Evolutionary conservation across 2,113 vertebrate species (phyloP), one percentile per base, ranked within the genome.

Genomic region (Varanus komodoensis): DNA sequence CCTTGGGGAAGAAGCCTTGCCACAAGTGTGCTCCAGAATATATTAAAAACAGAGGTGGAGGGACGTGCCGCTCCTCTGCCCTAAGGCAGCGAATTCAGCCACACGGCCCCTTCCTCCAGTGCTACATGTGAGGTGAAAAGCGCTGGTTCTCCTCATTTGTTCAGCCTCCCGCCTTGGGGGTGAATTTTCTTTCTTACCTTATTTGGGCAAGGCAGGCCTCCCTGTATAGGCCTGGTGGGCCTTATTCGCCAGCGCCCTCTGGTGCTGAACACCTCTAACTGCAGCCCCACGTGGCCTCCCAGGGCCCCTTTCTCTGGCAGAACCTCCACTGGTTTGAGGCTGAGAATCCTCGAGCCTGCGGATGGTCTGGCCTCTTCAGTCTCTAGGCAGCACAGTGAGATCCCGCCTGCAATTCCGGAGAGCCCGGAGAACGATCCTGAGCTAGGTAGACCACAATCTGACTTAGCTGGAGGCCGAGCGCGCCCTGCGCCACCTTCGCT

Each of bases 231-330:
- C 21, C 14, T 17, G n/a, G 34, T 21, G 23, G 89, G 64, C 19
- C 32, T 15, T 21, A n/a, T 74, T 74, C 64, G 57, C 25, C 27
- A 23, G 21, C 44, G 50, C 50, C 73, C 77, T 11, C 50, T 85
- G 44, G 19, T 85, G 48, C 27, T 79, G 34, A 64, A 77, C 38
- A 25, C 57, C 54, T 32, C 2, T 5, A 0, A 8, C 54, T 0
- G 0, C 0, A 48, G 48, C 21, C n/a, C 1, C 19, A 9, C 0
- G 4, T n/a, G 4, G 27, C 0, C 61, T 3, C 1, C 0, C 29
- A 0, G 34, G 68, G 64, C 25, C 52, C 78, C 25, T 27, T 48
- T 29, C 8, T 83, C 3, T 44, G 27, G n/a, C 34, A 44, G 71
- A 86, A 4, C 21, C n/a, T 75, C 67, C 67, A 50, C 15, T 14